phyloP scores from a whole-genome alignment of 2,888 invertebrate genomes.

The Synanthedon tipuliformis region DNA sequence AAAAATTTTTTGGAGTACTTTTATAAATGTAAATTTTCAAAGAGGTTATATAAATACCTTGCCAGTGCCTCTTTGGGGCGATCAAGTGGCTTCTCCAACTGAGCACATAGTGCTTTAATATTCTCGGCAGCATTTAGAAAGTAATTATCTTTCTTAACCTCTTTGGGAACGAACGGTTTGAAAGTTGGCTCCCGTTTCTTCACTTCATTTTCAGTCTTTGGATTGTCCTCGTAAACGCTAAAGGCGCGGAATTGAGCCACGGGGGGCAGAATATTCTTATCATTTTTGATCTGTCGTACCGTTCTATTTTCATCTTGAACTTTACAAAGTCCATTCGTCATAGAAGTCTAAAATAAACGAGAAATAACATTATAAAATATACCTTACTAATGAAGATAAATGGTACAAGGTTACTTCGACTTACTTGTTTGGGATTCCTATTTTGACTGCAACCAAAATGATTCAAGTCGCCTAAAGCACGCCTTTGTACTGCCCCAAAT shows the following conservation, averaged over 20 bases:
- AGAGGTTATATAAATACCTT: slow-evolving; percentile 7
- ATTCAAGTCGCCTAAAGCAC: slow-evolving; percentile 74
- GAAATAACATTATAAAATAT: slow-evolving; percentile 1
- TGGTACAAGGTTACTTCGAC: slow-evolving; percentile 18
- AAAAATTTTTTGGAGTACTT: not conserved
- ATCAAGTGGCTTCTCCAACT: slow-evolving; percentile 44
- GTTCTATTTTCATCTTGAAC: slow-evolving; percentile 61
- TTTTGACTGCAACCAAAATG: slow-evolving; percentile 68
- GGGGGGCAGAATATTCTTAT: slow-evolving; percentile 67
- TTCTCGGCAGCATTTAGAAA: slow-evolving; percentile 44
- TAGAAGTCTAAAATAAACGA: slow-evolving; percentile 6
- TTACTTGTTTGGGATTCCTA: slow-evolving; percentile 66
- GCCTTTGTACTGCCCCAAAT: slow-evolving; percentile 66
- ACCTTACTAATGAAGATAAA: slow-evolving; percentile 1
- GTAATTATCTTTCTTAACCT: slow-evolving; percentile 44
- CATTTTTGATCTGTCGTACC: slow-evolving; percentile 57
- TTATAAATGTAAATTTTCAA: not conserved
- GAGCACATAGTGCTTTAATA: slow-evolving; percentile 39
- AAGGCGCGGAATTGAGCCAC: slow-evolving; percentile 82
- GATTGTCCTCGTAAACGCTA: slow-evolving; percentile 78
- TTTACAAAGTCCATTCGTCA: slow-evolving; percentile 59
- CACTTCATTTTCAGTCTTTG: slow-evolving; percentile 50
- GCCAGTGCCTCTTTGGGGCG: slow-evolving; percentile 32
- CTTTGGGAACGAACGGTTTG: slow-evolving; percentile 56
- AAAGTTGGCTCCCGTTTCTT: slow-evolving; percentile 54